These are phyloP conservation scores for Poecilia velifera DNA, from an alignment of 2,797 vertebrate genomes.

Conservation along the genomic window DNA sequence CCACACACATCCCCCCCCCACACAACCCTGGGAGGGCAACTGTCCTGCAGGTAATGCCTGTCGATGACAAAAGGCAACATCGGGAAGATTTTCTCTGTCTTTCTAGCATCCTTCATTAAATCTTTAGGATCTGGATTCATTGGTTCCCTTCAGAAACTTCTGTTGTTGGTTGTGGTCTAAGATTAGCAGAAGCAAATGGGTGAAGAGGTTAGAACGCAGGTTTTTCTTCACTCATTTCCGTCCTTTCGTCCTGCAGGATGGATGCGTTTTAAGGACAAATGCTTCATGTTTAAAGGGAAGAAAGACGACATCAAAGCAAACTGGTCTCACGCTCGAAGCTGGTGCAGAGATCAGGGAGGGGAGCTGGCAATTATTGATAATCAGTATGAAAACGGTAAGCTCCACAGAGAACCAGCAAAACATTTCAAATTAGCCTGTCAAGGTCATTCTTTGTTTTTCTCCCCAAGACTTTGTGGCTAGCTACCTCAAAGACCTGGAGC, in stretches of 20 bases:
- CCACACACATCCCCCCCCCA: conserved; percentile 79
- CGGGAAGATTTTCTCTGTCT: background rate
- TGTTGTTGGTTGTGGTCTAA: background rate
- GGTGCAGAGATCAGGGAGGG: conserved; percentile 73
- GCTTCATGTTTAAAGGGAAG: conserved; percentile 81
- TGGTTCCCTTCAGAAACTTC: background rate
- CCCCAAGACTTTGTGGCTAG: conserved; percentile 82
- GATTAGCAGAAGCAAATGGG: background rate
- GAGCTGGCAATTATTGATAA: conserved; percentile 80
- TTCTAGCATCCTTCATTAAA: background rate
- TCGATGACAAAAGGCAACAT: background rate
- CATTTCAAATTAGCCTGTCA: no score
- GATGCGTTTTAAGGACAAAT: conserved; percentile 80
- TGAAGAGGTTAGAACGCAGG: background rate
- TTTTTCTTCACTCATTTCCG: background rate
- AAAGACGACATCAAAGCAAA: conserved; percentile 66
- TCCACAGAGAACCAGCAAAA: background rate
- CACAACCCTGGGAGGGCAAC: conserved; percentile 82
- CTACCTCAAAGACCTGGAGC: conserved; percentile 76
- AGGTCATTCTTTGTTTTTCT: background rate
- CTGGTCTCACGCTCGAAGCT: conserved; percentile 74
- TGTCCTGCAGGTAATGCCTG: conserved; percentile 76
- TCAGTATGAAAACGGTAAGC: conserved; percentile 81
- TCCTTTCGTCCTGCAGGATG: conserved; percentile 71
- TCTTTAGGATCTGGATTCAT: background rate